Base-by-base conservation (phyloP, 2,797 vertebrate species). In the Pelochelys cantorii region DNA sequence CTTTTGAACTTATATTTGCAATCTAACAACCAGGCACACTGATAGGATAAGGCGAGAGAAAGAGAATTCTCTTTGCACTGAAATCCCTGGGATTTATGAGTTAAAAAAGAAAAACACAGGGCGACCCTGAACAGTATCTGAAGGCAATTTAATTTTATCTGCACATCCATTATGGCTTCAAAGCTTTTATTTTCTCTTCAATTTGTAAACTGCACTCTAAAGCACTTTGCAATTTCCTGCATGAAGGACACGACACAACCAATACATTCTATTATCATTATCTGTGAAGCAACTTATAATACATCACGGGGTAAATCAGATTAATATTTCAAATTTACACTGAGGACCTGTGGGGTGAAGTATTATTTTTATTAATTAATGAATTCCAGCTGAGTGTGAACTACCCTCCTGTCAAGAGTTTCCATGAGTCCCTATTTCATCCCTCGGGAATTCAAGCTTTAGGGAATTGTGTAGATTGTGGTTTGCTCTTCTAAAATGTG, bases 51-150 rank as follows among this genome's bases (percentile, higher is more conserved):
- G 83, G 83, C 77, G 83, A 0, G 5, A 71, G 81, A 0, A 14
- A 29, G 42, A 52, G 0, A 17, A 81, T 83, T 91, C 85, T 86
- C 91, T 94, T 86, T 84, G 92, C 81, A 80, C 92, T 57, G 86
- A 89, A 96, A 97, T 95, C 96, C 92, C 92, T 90, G 62, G 94
- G 96, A 96, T 97, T 97, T 96, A 68, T 81, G 89, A 93, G 90
- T 96, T 92, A 0, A 57, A 53, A 80, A 81, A 81, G 31, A 31
- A 68, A 20, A 34, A 34, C 18, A 53, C 52, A 42, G 18, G 17
- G 68, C 86, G 95, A 92, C 80, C 90, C 86, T 85, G 54, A 90
- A 90, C 94, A 83, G 94, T 90, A 92, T 90, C 77, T 85, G 91
- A 94, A 94, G 88, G 95, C 80, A 91, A 95, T 97, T 97, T 95